Evolutionary conservation across 2,888 invertebrate species (phyloP).

Genomic region (Nebria salina): DNA sequence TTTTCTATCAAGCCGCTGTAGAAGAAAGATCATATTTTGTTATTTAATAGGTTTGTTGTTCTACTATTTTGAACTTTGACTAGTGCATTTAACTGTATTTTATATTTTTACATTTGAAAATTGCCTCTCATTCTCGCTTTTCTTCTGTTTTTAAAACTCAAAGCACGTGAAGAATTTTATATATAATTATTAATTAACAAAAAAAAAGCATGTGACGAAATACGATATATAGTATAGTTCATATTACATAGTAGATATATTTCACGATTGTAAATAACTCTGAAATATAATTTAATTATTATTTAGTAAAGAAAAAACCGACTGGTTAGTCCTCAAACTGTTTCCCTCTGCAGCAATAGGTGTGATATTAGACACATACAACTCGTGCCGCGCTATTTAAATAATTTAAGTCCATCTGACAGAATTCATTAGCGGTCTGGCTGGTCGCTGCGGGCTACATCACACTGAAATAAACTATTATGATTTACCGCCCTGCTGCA

Average conservation of each 20-base stretch:
- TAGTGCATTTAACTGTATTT: not conserved
- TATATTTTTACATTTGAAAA: not conserved
- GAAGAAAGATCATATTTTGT: not conserved
- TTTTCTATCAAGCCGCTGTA: not conserved
- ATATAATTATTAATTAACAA: not conserved
- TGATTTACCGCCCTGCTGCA: slow-evolving; percentile 26
- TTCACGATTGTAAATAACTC: slow-evolving; percentile 31
- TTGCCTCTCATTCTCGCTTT: no score
- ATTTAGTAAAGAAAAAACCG: slow-evolving; percentile 33
- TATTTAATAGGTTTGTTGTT: not conserved
- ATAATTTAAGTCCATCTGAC: slow-evolving; percentile 41
- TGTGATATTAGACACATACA: slow-evolving; percentile 6
- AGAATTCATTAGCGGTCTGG: slow-evolving; percentile 39
- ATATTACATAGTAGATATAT: slow-evolving; percentile 15
- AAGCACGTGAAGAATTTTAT: not conserved
- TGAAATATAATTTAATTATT: slow-evolving; percentile 40
- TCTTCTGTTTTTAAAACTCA: not conserved
- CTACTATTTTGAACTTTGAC: slow-evolving; percentile 1
- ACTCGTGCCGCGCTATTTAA: slow-evolving; percentile 42
- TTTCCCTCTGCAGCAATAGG: not conserved
- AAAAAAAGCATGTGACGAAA: not conserved
- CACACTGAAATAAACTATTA: slow-evolving; percentile 33
- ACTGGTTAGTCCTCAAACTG: not conserved
- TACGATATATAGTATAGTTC: slow-evolving; percentile 5
- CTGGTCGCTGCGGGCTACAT: slow-evolving; percentile 33